A percentile compares a stretch with the other conserved stretches of the same genome.
phyloP scores from a whole-genome alignment of 2,888 invertebrate species.

The Fissipunctia ypsillon region DNA sequence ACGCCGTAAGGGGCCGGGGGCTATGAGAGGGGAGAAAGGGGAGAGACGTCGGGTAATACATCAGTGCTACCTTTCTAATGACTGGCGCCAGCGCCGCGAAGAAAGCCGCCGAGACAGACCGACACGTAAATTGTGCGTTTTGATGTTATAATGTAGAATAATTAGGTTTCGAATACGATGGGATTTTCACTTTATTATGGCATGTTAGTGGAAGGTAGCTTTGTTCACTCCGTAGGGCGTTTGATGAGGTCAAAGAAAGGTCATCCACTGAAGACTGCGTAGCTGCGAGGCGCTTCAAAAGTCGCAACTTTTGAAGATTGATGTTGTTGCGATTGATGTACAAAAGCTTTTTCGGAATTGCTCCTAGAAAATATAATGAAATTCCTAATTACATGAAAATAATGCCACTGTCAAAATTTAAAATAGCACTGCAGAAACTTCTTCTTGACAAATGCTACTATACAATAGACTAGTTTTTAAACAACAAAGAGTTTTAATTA shows the following conservation, averaged over 20 bases:
- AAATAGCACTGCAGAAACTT: no score
- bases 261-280: neutral
- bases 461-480: no score
- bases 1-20: slow-evolving; percentile 34
- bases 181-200: slow-evolving; percentile 38
- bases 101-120: slow-evolving; percentile 54
- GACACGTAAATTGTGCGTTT: slow-evolving; percentile 57
- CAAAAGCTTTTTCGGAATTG: no score
- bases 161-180: slow-evolving; percentile 49
- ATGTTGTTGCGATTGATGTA: no score
- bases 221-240: neutral
- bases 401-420: no score
- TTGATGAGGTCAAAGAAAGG: neutral
- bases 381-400: no score
- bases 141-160: slow-evolving; percentile 52
- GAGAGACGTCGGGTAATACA: slow-evolving; percentile 52
- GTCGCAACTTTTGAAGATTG: neutral
- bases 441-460: no score
- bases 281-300: no score
- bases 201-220: neutral
- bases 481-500: no score
- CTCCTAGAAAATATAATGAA: no score
- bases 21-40: slow-evolving; percentile 10
- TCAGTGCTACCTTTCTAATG: slow-evolving; percentile 66
- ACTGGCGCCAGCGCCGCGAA: slow-evolving; percentile 62